Conservation (phyloP, 2,113 vertebrate genomes). For the Cynoglossus semilaevis region DNA sequence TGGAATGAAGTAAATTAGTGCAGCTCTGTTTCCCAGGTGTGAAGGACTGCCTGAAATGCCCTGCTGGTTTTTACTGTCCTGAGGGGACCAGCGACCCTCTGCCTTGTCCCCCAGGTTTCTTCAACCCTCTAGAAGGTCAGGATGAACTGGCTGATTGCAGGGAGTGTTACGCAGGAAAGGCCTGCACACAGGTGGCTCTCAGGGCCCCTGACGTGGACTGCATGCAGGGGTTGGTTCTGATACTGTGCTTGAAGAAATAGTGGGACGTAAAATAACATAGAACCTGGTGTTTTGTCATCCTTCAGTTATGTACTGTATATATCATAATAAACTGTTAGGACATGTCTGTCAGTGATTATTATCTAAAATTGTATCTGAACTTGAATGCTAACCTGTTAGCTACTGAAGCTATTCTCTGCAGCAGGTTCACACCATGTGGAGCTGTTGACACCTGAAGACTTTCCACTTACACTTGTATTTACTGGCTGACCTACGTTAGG, state of each 20-base stretch:
- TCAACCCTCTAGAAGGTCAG: conserved; percentile 82
- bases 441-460: too few relatives aligned
- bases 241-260: too few relatives aligned
- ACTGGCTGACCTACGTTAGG: conserved; percentile 53
- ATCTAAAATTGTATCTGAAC: too few relatives aligned
- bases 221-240: conserved; percentile 76
- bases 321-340: not conserved
- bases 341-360: too few relatives aligned
- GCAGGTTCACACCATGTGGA: too few relatives aligned
- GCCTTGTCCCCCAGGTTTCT: conserved; percentile 79
- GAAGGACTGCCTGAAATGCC: conserved; percentile 80
- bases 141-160: conserved; percentile 78
- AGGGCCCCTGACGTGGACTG: conserved; percentile 78
- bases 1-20: too few relatives aligned
- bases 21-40: conserved; percentile 58
- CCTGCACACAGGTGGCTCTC: conserved; percentile 81
- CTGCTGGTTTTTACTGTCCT: conserved; percentile 83
- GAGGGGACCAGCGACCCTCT: conserved; percentile 70
- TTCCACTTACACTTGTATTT: not conserved
- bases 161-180: conserved; percentile 79
- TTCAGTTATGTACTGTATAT: too few relatives aligned
- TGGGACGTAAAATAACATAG: too few relatives aligned
- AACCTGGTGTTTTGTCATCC: not conserved
- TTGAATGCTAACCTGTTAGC: too few relatives aligned
- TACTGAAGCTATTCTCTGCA: too few relatives aligned